These are phyloP conservation scores for Synergus laeviventris DNA, from an alignment of 2,888 invertebrate species.

Conservation along the genomic window DNA sequence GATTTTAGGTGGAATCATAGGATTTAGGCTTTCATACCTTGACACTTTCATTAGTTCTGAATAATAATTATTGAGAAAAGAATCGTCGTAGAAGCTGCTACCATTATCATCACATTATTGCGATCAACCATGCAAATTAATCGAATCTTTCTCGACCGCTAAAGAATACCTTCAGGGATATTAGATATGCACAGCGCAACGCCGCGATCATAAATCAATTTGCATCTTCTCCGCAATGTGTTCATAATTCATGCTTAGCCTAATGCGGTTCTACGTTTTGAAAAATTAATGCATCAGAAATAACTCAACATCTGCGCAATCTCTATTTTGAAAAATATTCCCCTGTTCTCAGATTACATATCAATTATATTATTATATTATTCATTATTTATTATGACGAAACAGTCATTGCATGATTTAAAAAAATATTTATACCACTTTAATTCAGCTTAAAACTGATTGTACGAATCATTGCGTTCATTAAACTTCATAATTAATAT, in stretches of 20 bases:
- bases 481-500: too few species aligned
- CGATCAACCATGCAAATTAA: constrained; percentile 53
- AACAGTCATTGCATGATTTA: too few species aligned
- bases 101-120: constrained; percentile 38
- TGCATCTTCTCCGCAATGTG: constrained; percentile 71
- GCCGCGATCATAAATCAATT: constrained; percentile 74
- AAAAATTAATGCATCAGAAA: constrained; percentile 70
- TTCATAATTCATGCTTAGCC: constrained; percentile 75
- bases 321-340: background rate
- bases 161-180: constrained; percentile 67
- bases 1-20: background rate
- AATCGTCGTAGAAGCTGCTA: background rate
- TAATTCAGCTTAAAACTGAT: too few species aligned
- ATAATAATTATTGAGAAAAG: background rate
- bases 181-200: constrained; percentile 72
- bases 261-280: constrained; percentile 63
- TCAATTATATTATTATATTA: too few species aligned
- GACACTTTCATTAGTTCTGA: background rate
- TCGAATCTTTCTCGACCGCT: constrained; percentile 63
- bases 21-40: background rate
- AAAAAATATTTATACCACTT: too few species aligned
- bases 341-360: background rate
- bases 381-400: too few species aligned
- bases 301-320: background rate
- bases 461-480: too few species aligned